These are phyloP conservation scores for Lichenostomus cassidix DNA, from an alignment of 2,113 vertebrate species.

Conservation along the genomic window DNA sequence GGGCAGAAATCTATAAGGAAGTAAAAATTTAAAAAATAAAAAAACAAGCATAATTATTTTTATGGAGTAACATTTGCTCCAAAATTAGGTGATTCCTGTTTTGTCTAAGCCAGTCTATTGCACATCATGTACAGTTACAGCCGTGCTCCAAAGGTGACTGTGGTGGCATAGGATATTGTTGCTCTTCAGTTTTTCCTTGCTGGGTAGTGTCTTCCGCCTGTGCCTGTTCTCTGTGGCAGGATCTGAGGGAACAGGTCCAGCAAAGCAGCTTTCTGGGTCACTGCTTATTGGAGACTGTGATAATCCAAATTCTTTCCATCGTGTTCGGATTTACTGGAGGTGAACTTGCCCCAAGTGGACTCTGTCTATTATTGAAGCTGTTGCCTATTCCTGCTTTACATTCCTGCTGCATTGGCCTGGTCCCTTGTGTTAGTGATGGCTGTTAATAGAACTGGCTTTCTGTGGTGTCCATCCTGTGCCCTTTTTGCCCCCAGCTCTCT, in stretches of 20 bases:
- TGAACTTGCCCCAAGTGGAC: neutral
- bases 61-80: neutral
- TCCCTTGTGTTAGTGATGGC: neutral
- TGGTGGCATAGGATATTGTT: neutral
- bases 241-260: neutral
- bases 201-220: neutral
- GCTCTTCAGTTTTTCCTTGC: neutral
- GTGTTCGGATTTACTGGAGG: neutral
- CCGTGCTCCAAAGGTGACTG: neutral
- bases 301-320: neutral
- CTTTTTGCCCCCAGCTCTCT: fast-evolving
- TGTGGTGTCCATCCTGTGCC: neutral
- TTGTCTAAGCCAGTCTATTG: neutral
- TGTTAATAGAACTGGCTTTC: neutral
- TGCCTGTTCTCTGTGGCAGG: neutral
- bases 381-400: neutral
- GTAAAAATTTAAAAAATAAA: neutral
- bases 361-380: neutral
- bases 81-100: neutral
- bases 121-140: neutral
- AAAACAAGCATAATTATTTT: neutral
- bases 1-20: neutral
- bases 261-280: neutral
- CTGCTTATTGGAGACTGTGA: neutral
- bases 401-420: neutral